Conservation (phyloP, 23 tunicate species). For the Botrylloides violaceus region DNA sequence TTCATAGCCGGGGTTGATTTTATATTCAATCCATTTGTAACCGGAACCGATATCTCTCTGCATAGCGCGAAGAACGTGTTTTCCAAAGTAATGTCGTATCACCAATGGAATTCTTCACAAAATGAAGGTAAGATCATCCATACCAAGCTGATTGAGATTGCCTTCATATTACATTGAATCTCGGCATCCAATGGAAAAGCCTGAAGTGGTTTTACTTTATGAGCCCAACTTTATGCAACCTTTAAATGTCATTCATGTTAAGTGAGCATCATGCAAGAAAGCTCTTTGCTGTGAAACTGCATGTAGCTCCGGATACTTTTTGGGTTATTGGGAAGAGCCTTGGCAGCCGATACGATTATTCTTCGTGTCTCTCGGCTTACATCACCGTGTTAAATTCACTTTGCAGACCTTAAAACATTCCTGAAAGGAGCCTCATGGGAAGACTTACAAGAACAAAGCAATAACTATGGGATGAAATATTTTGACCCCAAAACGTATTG, state of each 20-base stretch:
- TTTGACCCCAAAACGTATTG: slow-evolving; percentile 9
- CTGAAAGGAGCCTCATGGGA: slow-evolving; percentile 1
- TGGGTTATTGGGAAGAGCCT: too few relatives aligned
- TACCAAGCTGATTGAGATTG: too few relatives aligned
- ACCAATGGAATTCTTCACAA: slow-evolving; percentile 1
- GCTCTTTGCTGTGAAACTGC: too few relatives aligned
- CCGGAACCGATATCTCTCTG: slow-evolving; percentile 34
- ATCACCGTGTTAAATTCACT: background rate
- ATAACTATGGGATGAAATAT: background rate
- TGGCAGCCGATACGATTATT: background rate
- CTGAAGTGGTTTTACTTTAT: too few relatives aligned
- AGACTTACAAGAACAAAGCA: background rate
- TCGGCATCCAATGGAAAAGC: too few relatives aligned
- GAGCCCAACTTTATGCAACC: too few relatives aligned
- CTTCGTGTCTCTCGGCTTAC: background rate
- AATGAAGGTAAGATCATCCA: background rate
- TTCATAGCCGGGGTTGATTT: slow-evolving; percentile 42
- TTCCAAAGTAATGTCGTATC: background rate
- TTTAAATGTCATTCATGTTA: too few relatives aligned
- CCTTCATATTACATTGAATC: too few relatives aligned
- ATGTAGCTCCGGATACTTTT: too few relatives aligned
- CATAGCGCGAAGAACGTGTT: slow-evolving; percentile 20
- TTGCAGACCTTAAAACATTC: background rate
- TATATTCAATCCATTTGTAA: slow-evolving; percentile 58
- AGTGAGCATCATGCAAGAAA: too few relatives aligned